Conservation (phyloP, 2,113 vertebrate species). For the Phodopus roborovskii region DNA sequence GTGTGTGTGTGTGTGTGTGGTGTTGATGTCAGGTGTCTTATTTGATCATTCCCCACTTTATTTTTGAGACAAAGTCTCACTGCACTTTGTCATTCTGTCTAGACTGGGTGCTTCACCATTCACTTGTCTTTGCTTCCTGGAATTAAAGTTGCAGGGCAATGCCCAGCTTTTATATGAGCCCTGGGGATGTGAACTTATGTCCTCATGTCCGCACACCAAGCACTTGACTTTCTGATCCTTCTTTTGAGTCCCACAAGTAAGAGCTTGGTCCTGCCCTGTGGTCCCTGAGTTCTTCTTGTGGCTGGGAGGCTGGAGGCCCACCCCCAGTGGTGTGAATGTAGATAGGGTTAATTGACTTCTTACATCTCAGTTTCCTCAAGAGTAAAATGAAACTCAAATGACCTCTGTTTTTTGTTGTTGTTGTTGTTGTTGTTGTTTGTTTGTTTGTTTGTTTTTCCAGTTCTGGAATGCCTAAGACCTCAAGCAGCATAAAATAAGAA, state of each 20-base stretch:
- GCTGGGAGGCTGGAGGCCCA: not conserved
- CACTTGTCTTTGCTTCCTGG: not conserved
- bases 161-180: not conserved
- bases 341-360: not conserved
- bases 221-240: not conserved
- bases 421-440: too few species aligned
- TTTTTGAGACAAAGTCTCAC: not conserved
- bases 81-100: not conserved
- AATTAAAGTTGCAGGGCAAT: not conserved
- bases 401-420: not conserved
- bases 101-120: not conserved
- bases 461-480: not conserved
- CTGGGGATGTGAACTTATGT: too few species aligned
- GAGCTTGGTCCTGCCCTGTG: not conserved
- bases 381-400: not conserved
- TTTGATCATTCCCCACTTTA: not conserved
- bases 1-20: not conserved
- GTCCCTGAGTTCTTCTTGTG: not conserved
- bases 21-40: not conserved
- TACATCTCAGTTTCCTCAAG: not conserved
- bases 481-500: not conserved
- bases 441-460: not conserved
- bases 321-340: not conserved
- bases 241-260: not conserved
- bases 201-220: not conserved